Evolutionary conservation across 2,113 vertebrate genomes (phyloP), one percentile per base, ranked within the genome.

Genomic region (Cheirogaleus medius): DNA sequence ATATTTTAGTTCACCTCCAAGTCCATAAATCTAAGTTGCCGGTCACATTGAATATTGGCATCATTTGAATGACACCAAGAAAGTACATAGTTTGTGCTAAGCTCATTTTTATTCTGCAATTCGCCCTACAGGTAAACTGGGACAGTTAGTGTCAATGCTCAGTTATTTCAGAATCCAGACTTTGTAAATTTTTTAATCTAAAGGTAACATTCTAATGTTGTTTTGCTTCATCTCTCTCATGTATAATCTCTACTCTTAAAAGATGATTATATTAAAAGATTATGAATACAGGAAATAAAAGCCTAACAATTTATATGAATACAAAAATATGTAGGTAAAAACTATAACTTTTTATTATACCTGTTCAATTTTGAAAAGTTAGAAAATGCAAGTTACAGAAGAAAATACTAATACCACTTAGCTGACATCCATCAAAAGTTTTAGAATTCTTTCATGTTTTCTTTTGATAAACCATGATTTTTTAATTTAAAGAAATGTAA

Each of bases 361-460:
- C 74, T n/a, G 9, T 93, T 93, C 21, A 58, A 2, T 77, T 94
- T 96, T 86, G n/a, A 78, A 91, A 95, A 83, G 74, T 42, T 91
- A 44, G 32, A 80, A 95, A 95, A 68, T 66, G 9, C 85, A 88
- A 42, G 20, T 76, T 47, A 76, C 18, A 32, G 23, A 86, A 39
- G 66, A 54, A 69, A 71, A 29, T 42, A 44, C 18, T 83, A 54
- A 90, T 63, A 17, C 7, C 39, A 63, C 37, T 83, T 34, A 39
- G 34, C 23, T 84, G 91, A 56, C 15, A 12, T 21, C 49, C 12
- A 5, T 68, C n/a, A 69, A 68, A 68, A 54, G 37, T 69, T 92
- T 66, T 52, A 73, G 32, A 96, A 71, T 32, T 44, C 14, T 71
- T 93, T 93, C 23, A 83, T 56, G 27, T 66, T 91, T 18, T 71